Conservation (phyloP, 2,888 invertebrate genomes). For the Rhagonycha fulva region DNA sequence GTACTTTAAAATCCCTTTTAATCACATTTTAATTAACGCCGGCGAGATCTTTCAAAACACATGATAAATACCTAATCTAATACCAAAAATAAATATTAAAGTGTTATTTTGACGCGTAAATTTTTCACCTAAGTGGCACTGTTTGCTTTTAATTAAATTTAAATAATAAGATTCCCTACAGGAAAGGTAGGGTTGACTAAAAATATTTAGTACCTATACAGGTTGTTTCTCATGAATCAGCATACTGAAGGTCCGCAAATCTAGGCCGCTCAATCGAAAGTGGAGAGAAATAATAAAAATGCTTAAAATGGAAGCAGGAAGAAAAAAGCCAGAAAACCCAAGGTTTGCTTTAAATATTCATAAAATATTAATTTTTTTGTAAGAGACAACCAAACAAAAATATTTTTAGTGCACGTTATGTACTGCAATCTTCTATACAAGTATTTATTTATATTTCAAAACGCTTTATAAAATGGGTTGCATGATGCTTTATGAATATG, state of each 20-base stretch:
- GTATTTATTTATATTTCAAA: constrained; percentile 16
- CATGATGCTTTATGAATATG: constrained; percentile 33
- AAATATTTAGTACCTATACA: not conserved
- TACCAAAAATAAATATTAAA: constrained; percentile 27
- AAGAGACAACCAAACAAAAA: not conserved
- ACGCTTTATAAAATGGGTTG: constrained; percentile 17
- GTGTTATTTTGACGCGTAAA: constrained; percentile 16
- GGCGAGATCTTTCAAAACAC: constrained; percentile 12
- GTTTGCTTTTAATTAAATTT: constrained; percentile 26
- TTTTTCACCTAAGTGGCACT: constrained; percentile 13
- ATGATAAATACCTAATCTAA: constrained; percentile 26
- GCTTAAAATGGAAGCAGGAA: not conserved
- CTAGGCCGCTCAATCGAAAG: not conserved
- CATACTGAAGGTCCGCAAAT: not conserved
- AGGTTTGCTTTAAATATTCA: not conserved
- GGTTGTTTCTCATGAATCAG: not conserved
- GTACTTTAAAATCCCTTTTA: constrained; percentile 19
- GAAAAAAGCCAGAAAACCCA: not conserved
- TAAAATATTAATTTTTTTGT: not conserved
- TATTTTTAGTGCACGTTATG: not conserved
- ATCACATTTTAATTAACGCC: constrained; percentile 26
- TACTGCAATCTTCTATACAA: constrained; percentile 1
- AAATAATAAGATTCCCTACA: constrained; percentile 7
- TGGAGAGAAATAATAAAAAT: too few species aligned
- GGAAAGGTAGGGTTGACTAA: not conserved